Evolutionary conservation across 2,888 invertebrate genomes (phyloP).

Genomic region (Idaea aversata): DNA sequence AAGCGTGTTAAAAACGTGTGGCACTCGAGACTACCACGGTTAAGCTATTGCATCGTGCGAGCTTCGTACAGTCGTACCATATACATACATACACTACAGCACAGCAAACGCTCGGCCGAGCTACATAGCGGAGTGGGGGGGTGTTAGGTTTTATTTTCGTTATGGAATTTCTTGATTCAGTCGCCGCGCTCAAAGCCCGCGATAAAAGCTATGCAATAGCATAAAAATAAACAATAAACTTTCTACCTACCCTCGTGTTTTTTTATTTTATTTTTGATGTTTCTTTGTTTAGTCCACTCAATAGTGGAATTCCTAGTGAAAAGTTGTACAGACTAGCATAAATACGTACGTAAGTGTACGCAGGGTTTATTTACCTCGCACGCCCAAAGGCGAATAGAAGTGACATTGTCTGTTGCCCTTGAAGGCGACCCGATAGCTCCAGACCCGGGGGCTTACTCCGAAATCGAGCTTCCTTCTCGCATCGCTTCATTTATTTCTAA

Average conservation of each 20-base stretch:
- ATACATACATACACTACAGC: too few species aligned
- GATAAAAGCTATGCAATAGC: too few species aligned
- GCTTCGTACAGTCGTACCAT: too few species aligned
- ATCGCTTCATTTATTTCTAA: neutral
- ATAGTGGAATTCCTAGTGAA: neutral
- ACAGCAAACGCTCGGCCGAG: too few species aligned
- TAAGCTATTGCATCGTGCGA: too few species aligned
- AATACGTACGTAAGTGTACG: conserved; percentile 22
- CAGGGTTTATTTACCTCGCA: conserved; percentile 62
- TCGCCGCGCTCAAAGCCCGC: too few species aligned
- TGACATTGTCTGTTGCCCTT: conserved; percentile 70
- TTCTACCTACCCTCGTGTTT: neutral
- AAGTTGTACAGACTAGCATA: neutral
- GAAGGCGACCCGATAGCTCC: conserved; percentile 40
- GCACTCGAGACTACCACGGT: too few species aligned
- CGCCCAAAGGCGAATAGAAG: conserved; percentile 68
- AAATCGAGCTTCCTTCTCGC: conserved; percentile 9
- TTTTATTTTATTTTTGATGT: neutral
- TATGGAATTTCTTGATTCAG: too few species aligned
- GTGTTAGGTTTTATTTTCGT: too few species aligned
- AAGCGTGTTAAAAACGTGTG: too few species aligned
- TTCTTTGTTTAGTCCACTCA: neutral
- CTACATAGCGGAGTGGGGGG: too few species aligned
- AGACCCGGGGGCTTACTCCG: conserved; percentile 13
- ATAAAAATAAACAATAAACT: too few species aligned